Conservation (phyloP, 2,113 vertebrate species). For the Gymnocephalus cernua region DNA sequence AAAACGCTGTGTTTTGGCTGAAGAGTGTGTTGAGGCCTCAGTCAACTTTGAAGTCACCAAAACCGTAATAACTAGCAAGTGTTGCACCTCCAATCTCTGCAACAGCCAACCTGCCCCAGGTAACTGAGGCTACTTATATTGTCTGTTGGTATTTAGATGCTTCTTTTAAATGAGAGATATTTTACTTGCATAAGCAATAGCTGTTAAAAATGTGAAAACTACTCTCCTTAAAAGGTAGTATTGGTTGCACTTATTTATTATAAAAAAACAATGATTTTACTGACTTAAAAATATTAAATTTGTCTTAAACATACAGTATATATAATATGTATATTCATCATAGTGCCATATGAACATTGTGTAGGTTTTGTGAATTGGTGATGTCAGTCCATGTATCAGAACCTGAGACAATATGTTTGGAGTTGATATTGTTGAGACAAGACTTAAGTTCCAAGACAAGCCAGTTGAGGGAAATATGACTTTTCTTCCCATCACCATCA, state of each 20-base stretch:
- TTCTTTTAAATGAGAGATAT: not conserved
- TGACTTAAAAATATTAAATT: too few relatives aligned
- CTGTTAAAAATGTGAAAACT: not conserved
- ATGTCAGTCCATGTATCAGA: not conserved
- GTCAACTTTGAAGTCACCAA: slow-evolving; percentile 7
- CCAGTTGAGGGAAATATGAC: not conserved
- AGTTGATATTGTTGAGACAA: not conserved
- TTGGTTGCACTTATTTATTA: not conserved
- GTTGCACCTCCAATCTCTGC: slow-evolving; percentile 58
- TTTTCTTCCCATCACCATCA: not conserved
- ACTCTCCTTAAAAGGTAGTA: not conserved
- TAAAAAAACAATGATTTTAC: too few relatives aligned
- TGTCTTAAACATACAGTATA: not conserved
- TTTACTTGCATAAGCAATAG: not conserved
- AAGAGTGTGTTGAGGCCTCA: slow-evolving; percentile 35
- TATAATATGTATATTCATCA: not conserved
- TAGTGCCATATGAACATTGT: not conserved
- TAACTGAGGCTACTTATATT: slow-evolving; percentile 31
- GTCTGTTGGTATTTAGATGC: not conserved
- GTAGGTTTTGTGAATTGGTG: not conserved
- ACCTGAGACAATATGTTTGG: not conserved
- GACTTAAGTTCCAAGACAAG: slow-evolving; percentile 9
- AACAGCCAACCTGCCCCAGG: slow-evolving; percentile 23
- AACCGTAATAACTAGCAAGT: not conserved
- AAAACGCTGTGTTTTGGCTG: slow-evolving; percentile 13